These are phyloP conservation scores for Gambusia yucatana DNA, from an alignment of 2,797 vertebrate species.

Conservation along the genomic window DNA sequence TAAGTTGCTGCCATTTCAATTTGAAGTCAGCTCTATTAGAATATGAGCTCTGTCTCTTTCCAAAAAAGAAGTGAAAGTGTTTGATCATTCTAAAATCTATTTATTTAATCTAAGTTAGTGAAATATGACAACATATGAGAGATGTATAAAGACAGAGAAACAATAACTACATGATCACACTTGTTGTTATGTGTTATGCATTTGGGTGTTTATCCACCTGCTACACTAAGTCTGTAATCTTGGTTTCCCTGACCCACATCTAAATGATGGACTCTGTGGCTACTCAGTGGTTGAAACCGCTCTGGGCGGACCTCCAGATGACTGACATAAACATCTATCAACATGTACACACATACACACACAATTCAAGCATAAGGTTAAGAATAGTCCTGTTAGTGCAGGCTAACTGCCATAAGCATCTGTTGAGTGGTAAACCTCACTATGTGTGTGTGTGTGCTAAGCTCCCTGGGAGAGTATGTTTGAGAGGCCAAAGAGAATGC, in stretches of 20 bases:
- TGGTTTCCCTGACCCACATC: slow-evolving; percentile 61
- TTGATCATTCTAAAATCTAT: slow-evolving; percentile 12
- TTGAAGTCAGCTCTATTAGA: neutral
- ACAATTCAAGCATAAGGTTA: slow-evolving; percentile 55
- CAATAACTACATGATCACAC: slow-evolving; percentile 21
- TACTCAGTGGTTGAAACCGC: slow-evolving; percentile 56
- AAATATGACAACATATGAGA: slow-evolving; percentile 14
- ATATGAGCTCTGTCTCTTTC: neutral
- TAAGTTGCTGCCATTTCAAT: neutral
- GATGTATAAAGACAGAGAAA: slow-evolving; percentile 3
- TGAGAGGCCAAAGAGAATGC: slow-evolving; percentile 37
- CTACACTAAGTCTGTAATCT: slow-evolving; percentile 65
- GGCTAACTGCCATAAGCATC: slow-evolving; percentile 62
- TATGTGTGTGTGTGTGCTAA: slow-evolving; percentile 30
- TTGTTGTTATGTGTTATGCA: slow-evolving; percentile 55
- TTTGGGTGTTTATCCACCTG: slow-evolving; percentile 78
- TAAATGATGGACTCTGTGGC: slow-evolving; percentile 67
- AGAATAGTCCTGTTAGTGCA: slow-evolving; percentile 69
- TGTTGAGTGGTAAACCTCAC: slow-evolving; percentile 58
- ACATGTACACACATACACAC: slow-evolving; percentile 20
- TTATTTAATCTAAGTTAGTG: slow-evolving; percentile 22
- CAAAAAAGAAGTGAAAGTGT: neutral
- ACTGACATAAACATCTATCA: slow-evolving; percentile 59
- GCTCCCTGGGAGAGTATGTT: slow-evolving; percentile 56
- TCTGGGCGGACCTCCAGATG: slow-evolving; percentile 66